These are phyloP conservation scores for Cyprinodon tularosa DNA, from an alignment of 2,113 vertebrate species.

Conservation along the genomic window DNA sequence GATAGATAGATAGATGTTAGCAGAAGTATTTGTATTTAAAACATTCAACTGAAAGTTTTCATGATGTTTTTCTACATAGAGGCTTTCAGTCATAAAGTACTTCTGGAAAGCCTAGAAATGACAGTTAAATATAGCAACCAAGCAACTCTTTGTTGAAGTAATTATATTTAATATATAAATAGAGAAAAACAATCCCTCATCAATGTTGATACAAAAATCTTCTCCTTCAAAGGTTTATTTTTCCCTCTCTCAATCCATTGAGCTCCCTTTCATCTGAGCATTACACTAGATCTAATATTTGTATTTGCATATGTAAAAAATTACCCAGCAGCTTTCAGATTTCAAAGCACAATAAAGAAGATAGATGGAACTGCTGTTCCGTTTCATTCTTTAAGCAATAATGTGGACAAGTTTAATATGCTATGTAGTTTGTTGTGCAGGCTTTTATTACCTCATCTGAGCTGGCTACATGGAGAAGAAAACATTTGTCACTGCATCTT, in stretches of 20 bases:
- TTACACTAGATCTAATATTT: not conserved
- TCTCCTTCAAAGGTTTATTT: not conserved
- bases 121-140: not conserved
- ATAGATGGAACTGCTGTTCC: not conserved
- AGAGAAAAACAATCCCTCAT: slow-evolving; percentile 1
- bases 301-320: slow-evolving; percentile 11
- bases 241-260: not conserved
- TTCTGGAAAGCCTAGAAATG: not conserved
- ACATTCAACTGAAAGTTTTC: not conserved
- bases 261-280: not conserved
- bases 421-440: not conserved
- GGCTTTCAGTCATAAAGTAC: too few relatives aligned
- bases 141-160: not conserved
- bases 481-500: slow-evolving; percentile 9
- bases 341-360: slow-evolving; percentile 2
- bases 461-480: slow-evolving; percentile 20
- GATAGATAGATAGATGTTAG: too few relatives aligned
- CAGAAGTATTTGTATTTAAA: not conserved
- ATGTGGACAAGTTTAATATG: slow-evolving; percentile 4
- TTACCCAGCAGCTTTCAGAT: not conserved
- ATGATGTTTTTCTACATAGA: not conserved
- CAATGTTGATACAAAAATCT: not conserved
- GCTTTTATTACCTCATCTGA: not conserved
- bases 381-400: not conserved
- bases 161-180: not conserved